Base-by-base conservation (phyloP, 2,888 invertebrate species). In the Chouioia cunea region DNA sequence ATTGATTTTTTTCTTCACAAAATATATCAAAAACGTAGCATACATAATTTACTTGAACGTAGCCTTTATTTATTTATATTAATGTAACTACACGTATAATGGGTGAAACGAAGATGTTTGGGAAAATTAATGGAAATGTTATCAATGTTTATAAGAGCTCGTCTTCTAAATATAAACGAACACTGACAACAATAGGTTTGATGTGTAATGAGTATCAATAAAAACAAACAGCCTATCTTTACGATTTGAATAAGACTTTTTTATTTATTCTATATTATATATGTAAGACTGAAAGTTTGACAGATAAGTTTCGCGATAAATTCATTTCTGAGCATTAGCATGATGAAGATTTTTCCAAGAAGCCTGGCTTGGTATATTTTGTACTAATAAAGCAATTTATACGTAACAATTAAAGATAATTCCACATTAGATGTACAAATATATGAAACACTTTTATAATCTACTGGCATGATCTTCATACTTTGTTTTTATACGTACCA, bases 371-470 rank as follows among this genome's bases (percentile, higher is more conserved):
- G 50, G 56, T 65, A 65, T 60, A 65, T 65, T 50, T 63, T 16
- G 16, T 57, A 27, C 12, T 43, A 62, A 56, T 70, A 65, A 70
- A 70, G 70, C 56, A 70, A 70, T 60, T 60, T 65, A 66, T 36
- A 36, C n/a, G 4, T 57, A 71, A 66, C 65, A 68, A 67, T 65
- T 70, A 44, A 50, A 68, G 65, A 59, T 22, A 67, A 50, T 65
- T 65, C 65, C 52, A 65, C 65, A 63, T 43, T 57, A 53, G 63
- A 65, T 65, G 58, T 73, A 73, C 66, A 73, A 73, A 70, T 63
- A 70, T 73, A 73, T 64, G 64, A 70, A 73, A 73, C 27, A 59
- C 59, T 46, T 54, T 67, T 68, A 43, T 65, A 69, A 66, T 46
- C 70, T 73, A 67, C 64, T 64, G 54, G 64, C 60, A 73, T 60